A percentile compares a stretch with the other conserved stretches of the same genome.
phyloP scores from a whole-genome alignment of 2,888 invertebrate genomes.

The Lycaena phlaeas region DNA sequence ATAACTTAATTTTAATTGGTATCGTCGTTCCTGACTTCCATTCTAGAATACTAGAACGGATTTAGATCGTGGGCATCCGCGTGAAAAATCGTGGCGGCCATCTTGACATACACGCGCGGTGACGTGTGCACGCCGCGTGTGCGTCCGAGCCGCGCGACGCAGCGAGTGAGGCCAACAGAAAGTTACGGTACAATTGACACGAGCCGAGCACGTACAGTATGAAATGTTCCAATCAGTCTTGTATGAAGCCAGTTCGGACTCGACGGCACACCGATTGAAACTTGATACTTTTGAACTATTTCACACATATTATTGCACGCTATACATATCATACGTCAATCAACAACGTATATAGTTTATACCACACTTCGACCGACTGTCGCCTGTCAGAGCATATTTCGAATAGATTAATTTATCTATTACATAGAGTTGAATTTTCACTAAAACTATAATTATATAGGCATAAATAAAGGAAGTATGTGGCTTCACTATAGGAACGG shows the following conservation, averaged over 20 bases:
- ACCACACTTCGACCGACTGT: constrained; percentile 31
- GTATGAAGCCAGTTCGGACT: constrained; percentile 47
- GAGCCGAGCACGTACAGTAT: constrained; percentile 44
- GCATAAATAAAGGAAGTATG: constrained; percentile 61
- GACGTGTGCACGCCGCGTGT: no score
- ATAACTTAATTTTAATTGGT: not conserved
- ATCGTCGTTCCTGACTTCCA: not conserved
- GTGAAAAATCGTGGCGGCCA: not conserved
- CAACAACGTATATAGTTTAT: constrained; percentile 24
- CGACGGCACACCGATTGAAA: constrained; percentile 46
- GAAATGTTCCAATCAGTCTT: constrained; percentile 66
- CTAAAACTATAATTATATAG: constrained; percentile 47
- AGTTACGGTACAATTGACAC: constrained; percentile 45
- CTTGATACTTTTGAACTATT: constrained; percentile 46
- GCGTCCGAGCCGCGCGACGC: no score
- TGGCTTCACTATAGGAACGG: constrained; percentile 62
- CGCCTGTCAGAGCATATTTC: constrained; percentile 35
- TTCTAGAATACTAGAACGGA: not conserved
- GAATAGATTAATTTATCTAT: constrained; percentile 33
- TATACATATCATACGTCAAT: constrained; percentile 38
- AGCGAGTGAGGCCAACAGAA: not conserved
- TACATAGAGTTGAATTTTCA: constrained; percentile 42
- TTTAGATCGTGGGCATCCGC: no score
- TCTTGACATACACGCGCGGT: not conserved
- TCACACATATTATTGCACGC: constrained; percentile 66